Conservation (phyloP, 2,888 invertebrate species). For the Catocala nupta region DNA sequence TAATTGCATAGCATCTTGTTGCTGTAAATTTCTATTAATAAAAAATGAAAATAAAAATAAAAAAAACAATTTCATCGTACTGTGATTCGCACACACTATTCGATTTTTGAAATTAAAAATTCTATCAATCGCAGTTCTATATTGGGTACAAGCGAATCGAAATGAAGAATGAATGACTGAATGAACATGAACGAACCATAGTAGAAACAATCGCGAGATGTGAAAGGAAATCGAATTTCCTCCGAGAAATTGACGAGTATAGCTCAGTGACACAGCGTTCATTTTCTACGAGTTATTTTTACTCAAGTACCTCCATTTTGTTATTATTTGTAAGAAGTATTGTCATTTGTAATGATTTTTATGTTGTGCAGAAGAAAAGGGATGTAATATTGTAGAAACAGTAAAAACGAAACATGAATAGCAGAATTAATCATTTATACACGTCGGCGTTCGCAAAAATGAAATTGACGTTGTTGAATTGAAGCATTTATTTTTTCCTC, state of each 20-base stretch:
- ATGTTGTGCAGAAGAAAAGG: background rate
- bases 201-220: slow-evolving; percentile 51
- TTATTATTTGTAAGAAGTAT: slow-evolving; percentile 26
- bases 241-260: slow-evolving; percentile 50
- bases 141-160: slow-evolving; percentile 29
- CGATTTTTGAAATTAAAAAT: slow-evolving; percentile 1
- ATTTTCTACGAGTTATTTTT: slow-evolving; percentile 30
- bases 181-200: slow-evolving; percentile 45
- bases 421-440: too few relatives aligned
- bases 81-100: background rate
- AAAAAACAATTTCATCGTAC: too few relatives aligned
- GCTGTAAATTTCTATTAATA: too few relatives aligned
- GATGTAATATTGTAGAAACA: too few relatives aligned
- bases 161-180: slow-evolving; percentile 44
- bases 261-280: slow-evolving; percentile 42
- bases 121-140: slow-evolving; percentile 3
- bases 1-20: too few relatives aligned
- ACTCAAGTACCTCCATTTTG: slow-evolving; percentile 22
- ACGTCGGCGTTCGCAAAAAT: too few relatives aligned
- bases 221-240: slow-evolving; percentile 54
- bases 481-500: too few relatives aligned
- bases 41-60: too few relatives aligned
- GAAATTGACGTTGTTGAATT: too few relatives aligned
- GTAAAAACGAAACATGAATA: too few relatives aligned
- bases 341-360: background rate